These are phyloP conservation scores for Oscheius myriophilus DNA, from an alignment of 2,888 invertebrate species.

Conservation along the genomic window DNA sequence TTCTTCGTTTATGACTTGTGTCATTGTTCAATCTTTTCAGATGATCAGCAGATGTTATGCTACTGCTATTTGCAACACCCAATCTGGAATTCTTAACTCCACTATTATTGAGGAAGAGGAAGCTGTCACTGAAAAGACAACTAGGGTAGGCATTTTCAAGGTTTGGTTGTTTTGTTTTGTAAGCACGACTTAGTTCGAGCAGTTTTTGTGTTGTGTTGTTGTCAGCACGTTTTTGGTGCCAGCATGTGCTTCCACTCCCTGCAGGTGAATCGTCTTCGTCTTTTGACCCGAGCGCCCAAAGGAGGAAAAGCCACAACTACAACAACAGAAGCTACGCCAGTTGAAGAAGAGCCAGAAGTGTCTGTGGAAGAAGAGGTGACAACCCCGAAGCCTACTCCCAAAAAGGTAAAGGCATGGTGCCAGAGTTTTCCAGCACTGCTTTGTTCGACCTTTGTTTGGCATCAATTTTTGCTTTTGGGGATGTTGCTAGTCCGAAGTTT, in stretches of 20 bases:
- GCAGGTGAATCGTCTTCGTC: conserved; percentile 47
- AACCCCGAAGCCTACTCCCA: not conserved
- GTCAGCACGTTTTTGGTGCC: conserved; percentile 2
- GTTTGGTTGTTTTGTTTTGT: not conserved
- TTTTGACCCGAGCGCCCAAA: conserved; percentile 48
- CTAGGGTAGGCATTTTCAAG: conserved; percentile 41
- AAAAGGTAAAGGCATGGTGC: conserved; percentile 23
- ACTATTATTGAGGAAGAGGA: conserved; percentile 57
- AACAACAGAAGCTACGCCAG: conserved; percentile 22
- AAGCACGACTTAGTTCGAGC: conserved; percentile 5
- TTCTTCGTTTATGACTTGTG: not conserved
- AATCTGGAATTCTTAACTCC: conserved; percentile 63
- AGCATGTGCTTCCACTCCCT: conserved; percentile 1
- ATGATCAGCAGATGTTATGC: conserved; percentile 69
- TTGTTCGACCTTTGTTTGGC: conserved; percentile 3
- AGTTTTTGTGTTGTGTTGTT: not conserved
- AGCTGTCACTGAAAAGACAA: conserved; percentile 47
- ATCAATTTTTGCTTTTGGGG: not conserved
- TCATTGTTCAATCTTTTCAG: conserved; percentile 33
- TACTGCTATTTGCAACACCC: conserved; percentile 66
- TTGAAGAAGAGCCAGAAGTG: conserved; percentile 9
- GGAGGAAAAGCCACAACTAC: conserved; percentile 33
- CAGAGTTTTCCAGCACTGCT: not conserved
- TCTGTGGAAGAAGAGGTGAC: conserved; percentile 9
- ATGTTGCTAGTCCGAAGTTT: no score